Evolutionary conservation across 2,797 vertebrate genomes (phyloP).

Genomic region (Rhincodon typus): DNA sequence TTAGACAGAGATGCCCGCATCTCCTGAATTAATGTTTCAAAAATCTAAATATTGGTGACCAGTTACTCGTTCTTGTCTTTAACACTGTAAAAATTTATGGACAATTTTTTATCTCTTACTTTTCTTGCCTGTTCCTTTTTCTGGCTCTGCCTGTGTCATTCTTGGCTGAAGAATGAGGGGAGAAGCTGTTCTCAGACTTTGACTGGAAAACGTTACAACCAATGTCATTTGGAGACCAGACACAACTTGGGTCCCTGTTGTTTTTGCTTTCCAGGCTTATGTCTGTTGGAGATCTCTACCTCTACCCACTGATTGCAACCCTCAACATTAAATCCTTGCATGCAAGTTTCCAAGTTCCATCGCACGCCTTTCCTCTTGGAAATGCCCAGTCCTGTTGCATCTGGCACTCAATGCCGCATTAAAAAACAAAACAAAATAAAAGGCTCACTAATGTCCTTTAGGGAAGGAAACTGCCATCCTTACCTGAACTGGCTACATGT

Average conservation of each 20-base stretch:
- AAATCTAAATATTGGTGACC: no score
- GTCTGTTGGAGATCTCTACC: neutral
- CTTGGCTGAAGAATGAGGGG: neutral
- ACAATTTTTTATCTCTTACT: neutral
- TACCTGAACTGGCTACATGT: no score
- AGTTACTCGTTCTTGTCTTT: neutral
- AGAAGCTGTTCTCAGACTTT: neutral
- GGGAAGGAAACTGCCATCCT: no score
- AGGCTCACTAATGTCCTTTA: no score
- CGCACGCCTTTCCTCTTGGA: neutral
- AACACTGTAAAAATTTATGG: neutral
- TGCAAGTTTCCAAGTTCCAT: neutral
- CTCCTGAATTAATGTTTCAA: no score
- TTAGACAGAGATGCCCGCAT: no score
- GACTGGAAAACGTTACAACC: neutral
- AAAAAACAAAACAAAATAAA: no score
- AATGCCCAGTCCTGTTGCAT: neutral
- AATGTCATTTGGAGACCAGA: neutral
- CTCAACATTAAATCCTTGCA: neutral
- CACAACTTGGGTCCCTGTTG: neutral
- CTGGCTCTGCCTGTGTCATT: neutral
- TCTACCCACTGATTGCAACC: neutral
- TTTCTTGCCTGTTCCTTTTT: neutral
- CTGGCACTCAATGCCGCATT: neutral
- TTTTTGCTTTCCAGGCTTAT: neutral